Evolutionary conservation across 2,797 vertebrate genomes (phyloP), one percentile per base, ranked within the genome.

Genomic region (Smutsia gigantea): DNA sequence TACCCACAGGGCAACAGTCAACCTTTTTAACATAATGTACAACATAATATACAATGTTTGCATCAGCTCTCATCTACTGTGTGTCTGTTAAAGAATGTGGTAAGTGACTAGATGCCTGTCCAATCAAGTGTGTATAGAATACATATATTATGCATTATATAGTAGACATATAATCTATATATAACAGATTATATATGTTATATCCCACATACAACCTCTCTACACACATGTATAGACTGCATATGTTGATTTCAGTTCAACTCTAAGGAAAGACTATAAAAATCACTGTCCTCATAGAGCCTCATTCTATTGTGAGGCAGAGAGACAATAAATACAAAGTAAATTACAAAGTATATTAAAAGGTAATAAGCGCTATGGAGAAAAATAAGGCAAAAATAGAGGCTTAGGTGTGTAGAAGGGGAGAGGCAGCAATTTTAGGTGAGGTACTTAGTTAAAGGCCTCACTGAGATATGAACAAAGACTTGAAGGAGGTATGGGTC

Each of bases 231-330:
- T 51, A 79, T 29, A 46, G 27, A 37, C 72, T 85, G 64, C 4
- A 75, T 66, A 77, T 85, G 5, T 42, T 87, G 91, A 85, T 59
- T 93, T 94, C 68, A 94, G 93, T 90, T 97, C 31, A 49, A 78
- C 11, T 7, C 51, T 59, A 97, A 88, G 69, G 83, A 90, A 85
- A 94, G 55, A 63, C 49, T 88, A 84, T 14, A 82, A 86, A 90
- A 92, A 81, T 69, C 34, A 53, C 66, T 86, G 23, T 91, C 49
- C 12, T 91, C 23, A 89, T 0, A 59, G 34, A 93, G 19, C 27
- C 39, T 87, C 61, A 91, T 82, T 96, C 59, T 94, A 59, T 42
- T 92, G 39, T 64, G 63, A 94, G 25, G n/a, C 2, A 88, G 51
- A 87, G 13, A 78, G 68, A 92, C 27, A 88, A 61, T 69, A 79